Evolutionary conservation across 1,140 invertebrate genomes (phyloP).

Genomic region (Drosophila ogumai): DNA sequence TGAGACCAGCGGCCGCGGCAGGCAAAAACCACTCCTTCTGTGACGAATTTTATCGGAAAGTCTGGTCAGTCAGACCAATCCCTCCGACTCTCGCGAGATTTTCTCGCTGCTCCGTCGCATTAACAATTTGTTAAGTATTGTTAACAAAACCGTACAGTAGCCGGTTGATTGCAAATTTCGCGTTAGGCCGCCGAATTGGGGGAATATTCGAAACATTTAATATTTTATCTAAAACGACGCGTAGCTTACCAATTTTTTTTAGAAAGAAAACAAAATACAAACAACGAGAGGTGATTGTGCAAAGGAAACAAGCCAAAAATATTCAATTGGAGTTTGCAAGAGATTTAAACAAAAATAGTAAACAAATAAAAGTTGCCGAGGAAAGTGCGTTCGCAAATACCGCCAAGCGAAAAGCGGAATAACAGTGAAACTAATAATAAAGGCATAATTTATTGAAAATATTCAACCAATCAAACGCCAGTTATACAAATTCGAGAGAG

Average conservation of each 20-base stretch:
- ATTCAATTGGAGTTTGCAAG: constrained; percentile 2
- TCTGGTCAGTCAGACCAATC: neutral
- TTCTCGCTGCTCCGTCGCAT: constrained; percentile 23
- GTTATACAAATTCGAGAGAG: constrained; percentile 58
- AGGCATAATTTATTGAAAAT: constrained; percentile 74
- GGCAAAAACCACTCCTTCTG: neutral
- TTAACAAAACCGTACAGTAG: constrained; percentile 57
- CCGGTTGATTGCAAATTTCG: constrained; percentile 22
- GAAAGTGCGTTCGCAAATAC: constrained; percentile 37
- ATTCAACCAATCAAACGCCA: constrained; percentile 61
- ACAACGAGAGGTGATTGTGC: constrained; percentile 21
- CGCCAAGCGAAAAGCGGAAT: constrained; percentile 47
- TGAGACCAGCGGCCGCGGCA: neutral
- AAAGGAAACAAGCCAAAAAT: constrained; percentile 7
- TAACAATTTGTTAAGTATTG: constrained; percentile 37
- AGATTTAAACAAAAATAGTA: constrained; percentile 11
- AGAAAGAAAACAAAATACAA: constrained; percentile 15
- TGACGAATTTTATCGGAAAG: neutral
- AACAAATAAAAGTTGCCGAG: constrained; percentile 19
- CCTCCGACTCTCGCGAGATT: constrained; percentile 17
- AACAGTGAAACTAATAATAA: constrained; percentile 71
- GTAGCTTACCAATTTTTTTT: constrained; percentile 18
- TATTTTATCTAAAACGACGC: constrained; percentile 6
- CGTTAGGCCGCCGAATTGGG: constrained; percentile 3
- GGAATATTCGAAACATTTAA: neutral